Percentiles rank a stretch among this genome's conserved stretches.
phyloP scores from a whole-genome alignment of 2,888 invertebrate genomes.

The Glyphotaelius pellucidus region DNA sequence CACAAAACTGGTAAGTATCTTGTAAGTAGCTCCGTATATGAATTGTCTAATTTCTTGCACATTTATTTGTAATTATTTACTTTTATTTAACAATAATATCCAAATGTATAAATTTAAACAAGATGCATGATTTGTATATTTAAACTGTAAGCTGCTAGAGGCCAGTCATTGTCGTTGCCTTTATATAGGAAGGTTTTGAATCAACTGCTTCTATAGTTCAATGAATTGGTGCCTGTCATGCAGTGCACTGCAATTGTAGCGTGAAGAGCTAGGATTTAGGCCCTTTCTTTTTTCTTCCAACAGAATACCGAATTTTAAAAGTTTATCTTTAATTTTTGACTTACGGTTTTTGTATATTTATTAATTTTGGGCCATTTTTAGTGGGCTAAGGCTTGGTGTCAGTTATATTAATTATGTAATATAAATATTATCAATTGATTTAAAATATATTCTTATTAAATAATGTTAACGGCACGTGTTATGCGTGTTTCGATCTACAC shows the following conservation, averaged over 20 bases:
- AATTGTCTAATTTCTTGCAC: neutral
- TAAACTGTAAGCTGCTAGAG: neutral
- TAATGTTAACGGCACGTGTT: neutral
- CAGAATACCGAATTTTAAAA: neutral
- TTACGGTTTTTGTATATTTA: neutral
- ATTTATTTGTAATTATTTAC: neutral
- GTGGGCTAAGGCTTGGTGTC: neutral
- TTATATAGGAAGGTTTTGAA: neutral
- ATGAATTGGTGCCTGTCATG: neutral
- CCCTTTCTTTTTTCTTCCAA: neutral
- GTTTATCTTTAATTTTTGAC: neutral
- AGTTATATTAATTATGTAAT: neutral
- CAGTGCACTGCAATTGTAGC: neutral
- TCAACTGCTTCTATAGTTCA: neutral
- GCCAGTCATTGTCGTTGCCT: neutral
- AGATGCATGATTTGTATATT: too few relatives aligned
- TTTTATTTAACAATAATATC: too few relatives aligned
- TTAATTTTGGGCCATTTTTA: neutral
- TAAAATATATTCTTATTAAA: neutral
- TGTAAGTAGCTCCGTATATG: too few relatives aligned
- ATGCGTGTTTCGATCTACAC: neutral
- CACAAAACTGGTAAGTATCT: too few relatives aligned
- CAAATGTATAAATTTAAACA: too few relatives aligned
- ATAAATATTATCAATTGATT: neutral
- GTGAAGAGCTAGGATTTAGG: neutral